Conservation (phyloP, 2,797 vertebrate species). For the Pagetopsis macropterus region DNA sequence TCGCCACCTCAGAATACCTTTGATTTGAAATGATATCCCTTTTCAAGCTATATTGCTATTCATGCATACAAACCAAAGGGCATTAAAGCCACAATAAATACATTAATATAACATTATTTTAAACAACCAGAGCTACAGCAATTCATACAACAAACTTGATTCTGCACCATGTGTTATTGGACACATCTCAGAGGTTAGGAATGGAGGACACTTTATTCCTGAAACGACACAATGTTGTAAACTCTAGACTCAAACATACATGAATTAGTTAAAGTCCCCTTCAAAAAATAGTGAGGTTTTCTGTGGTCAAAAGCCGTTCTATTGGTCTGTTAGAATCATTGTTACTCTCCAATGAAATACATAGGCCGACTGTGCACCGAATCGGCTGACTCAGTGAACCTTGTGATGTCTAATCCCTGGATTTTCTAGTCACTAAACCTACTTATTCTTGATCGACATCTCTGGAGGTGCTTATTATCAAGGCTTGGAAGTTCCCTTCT, state of each 20-base stretch:
- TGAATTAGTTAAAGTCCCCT: background rate
- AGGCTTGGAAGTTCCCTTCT: constrained; percentile 27
- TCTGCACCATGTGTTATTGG: background rate
- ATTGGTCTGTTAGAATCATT: constrained; percentile 56
- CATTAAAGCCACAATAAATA: background rate
- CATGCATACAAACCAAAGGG: background rate
- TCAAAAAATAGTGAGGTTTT: constrained; percentile 19
- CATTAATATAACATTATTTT: too few species aligned
- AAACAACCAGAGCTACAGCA: background rate
- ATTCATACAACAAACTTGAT: background rate
- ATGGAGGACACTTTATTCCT: background rate
- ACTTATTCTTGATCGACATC: constrained; percentile 61
- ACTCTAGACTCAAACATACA: background rate
- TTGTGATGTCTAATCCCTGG: constrained; percentile 79
- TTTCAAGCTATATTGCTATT: background rate
- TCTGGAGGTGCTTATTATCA: constrained; percentile 55
- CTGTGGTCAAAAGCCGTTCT: background rate
- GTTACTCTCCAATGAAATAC: constrained; percentile 55
- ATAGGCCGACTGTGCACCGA: constrained; percentile 57
- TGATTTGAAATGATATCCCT: background rate
- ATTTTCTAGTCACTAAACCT: constrained; percentile 81
- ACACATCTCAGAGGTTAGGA: background rate
- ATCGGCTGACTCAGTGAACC: constrained; percentile 74
- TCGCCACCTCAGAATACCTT: background rate
- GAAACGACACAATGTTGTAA: background rate